Conservation (phyloP, 2,888 invertebrate species). For the Eremobia ochroleuca region DNA sequence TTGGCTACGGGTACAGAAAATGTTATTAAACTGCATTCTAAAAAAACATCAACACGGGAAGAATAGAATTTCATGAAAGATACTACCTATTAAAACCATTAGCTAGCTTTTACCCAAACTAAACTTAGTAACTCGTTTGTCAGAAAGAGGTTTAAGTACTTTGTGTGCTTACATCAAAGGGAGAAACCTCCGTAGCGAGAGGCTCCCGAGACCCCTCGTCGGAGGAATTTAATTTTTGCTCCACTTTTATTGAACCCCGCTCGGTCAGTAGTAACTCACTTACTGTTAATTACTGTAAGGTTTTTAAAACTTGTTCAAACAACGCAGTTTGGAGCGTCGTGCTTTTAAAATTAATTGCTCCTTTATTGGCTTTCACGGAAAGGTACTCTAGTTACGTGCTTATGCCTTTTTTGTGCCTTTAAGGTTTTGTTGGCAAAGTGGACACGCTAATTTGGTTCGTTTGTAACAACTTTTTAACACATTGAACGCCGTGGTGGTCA, state of each 20-base stretch:
- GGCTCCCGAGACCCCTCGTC: conserved; percentile 24
- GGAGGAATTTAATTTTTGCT: conserved; percentile 86
- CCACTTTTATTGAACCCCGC: conserved; percentile 76
- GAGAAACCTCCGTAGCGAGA: conserved; percentile 71
- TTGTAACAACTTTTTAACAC: not conserved
- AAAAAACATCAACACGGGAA: not conserved
- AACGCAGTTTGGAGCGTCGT: conserved; percentile 65
- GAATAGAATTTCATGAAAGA: conserved; percentile 16
- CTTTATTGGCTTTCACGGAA: conserved; percentile 68
- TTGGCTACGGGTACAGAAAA: not conserved
- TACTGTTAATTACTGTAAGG: conserved; percentile 70
- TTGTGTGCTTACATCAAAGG: conserved; percentile 84
- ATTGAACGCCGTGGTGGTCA: no score
- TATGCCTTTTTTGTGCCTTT: not conserved
- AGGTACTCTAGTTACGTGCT: conserved; percentile 6
- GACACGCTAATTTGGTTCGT: not conserved
- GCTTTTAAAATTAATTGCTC: conserved; percentile 76
- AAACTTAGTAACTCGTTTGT: conserved; percentile 68
- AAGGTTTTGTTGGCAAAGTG: conserved; percentile 1
- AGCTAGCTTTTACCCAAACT: conserved; percentile 60
- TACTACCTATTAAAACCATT: conserved; percentile 34
- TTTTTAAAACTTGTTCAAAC: conserved; percentile 81
- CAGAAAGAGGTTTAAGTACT: conserved; percentile 80
- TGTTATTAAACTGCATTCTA: not conserved
- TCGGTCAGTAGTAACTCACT: conserved; percentile 67